Conservation (phyloP, 2,888 invertebrate genomes). For the Synanthedon myopaeformis region DNA sequence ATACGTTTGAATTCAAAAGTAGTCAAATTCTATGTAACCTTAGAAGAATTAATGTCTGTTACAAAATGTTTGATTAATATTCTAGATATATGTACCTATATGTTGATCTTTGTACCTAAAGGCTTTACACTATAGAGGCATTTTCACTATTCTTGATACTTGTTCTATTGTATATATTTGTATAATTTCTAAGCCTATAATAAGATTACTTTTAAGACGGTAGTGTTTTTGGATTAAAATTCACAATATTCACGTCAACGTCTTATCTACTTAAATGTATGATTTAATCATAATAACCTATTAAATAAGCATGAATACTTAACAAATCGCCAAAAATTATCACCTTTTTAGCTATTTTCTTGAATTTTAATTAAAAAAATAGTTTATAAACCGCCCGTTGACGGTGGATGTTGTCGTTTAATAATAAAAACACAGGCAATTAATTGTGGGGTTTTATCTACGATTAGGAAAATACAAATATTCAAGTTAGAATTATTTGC, state of each 20-base stretch:
- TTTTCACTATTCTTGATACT: constrained; percentile 58
- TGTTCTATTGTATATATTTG: constrained; percentile 50
- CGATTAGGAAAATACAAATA: too few species aligned
- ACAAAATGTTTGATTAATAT: too few species aligned
- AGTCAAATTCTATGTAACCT: too few species aligned
- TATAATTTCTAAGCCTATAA: constrained; percentile 8
- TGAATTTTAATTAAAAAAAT: too few species aligned
- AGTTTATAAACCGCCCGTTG: too few species aligned
- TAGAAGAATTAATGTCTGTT: too few species aligned
- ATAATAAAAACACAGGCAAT: too few species aligned
- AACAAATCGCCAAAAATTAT: neutral
- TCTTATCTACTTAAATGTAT: neutral
- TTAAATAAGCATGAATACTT: neutral
- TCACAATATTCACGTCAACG: neutral
- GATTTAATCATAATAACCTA: neutral
- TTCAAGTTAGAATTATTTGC: too few species aligned
- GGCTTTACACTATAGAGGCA: constrained; percentile 16
- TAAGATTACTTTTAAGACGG: constrained; percentile 6
- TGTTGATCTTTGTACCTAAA: constrained; percentile 19
- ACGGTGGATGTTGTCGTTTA: too few species aligned
- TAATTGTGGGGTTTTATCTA: too few species aligned
- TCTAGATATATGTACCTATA: constrained; percentile 13
- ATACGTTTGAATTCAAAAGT: too few species aligned
- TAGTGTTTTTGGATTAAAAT: neutral
- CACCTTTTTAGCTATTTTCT: neutral